Evolutionary conservation across 2,888 invertebrate species (phyloP), one percentile per base, ranked within the genome.

Genomic region (Drosophila melanosoma): DNA sequence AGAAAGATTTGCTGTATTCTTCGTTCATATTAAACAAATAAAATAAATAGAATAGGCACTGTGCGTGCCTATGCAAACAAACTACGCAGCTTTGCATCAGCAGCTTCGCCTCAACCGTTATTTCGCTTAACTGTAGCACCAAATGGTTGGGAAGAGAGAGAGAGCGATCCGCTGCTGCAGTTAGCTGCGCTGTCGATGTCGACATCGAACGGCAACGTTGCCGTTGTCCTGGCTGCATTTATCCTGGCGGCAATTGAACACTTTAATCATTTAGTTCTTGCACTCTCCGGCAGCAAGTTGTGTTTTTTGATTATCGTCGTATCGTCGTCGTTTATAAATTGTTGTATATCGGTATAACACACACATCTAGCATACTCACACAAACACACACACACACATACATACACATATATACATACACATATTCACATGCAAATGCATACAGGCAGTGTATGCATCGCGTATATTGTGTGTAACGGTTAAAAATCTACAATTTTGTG

Each of bases 271-370:
- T 93, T 93, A 93, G 93, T 93, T 93, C 92, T 93, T 93, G 93
- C 92, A 93, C 93, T 93, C 92, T 93, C 92, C 91, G 91, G 92
- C 92, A 92, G 92, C 93, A 92, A 93, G 93, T 93, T 93, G 93
- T 92, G 92, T 93, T 93, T 92, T 93, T 92, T 90, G 86, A 87
- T 90, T 87, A 87, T 89, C 82, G 87, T 85, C 89, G 87, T 88
- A 76, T 84, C 82, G 87, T 90, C 88, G 89, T 86, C 85, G 85
- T 90, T 90, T 88, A 81, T 80, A 86, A 91, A 79, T 87, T 91
- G 82, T 88, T 90, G 87, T 87, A 86, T 83, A 91, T 85, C 79
- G 87, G 85, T 90, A 90, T 74, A 90, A 89, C 76, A 81, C 78
- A 80, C 75, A 87, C 77, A 88, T 75, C 69, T 75, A 82, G 76